A percentile compares a stretch with the other conserved stretches of the same genome.
phyloP scores from a whole-genome alignment of 2,797 vertebrate species.

The Esox masquinongy region DNA sequence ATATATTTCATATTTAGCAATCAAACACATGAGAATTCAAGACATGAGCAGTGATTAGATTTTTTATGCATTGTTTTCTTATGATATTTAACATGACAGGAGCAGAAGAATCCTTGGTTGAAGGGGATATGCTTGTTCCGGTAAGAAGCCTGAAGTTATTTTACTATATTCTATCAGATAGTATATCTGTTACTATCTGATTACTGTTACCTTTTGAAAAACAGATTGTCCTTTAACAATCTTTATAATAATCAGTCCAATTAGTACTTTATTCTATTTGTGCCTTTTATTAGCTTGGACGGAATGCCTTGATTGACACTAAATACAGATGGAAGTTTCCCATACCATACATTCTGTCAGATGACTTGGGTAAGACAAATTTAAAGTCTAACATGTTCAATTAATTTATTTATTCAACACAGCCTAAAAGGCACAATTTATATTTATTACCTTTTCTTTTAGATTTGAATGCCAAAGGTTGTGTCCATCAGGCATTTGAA shows the following conservation, averaged over 20 bases:
- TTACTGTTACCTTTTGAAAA: neutral
- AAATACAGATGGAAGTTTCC: constrained; percentile 84
- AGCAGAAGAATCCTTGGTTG: constrained; percentile 64
- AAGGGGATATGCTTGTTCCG: constrained; percentile 72
- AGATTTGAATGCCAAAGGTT: constrained; percentile 84
- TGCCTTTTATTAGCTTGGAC: constrained; percentile 61
- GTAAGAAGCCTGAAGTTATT: constrained; percentile 51
- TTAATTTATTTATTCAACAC: neutral
- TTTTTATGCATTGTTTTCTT: neutral
- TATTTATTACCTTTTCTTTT: constrained; percentile 9
- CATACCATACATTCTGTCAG: constrained; percentile 88
- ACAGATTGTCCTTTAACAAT: constrained; percentile 1
- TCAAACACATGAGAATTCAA: neutral
- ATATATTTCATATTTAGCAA: neutral
- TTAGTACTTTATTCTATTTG: constrained; percentile 25
- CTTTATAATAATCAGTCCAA: constrained; percentile 10
- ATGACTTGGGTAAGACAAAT: constrained; percentile 81
- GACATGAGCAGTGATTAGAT: neutral
- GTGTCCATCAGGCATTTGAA: constrained; percentile 87
- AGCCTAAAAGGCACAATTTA: neutral
- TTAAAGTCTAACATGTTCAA: neutral
- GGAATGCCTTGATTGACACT: constrained; percentile 77
- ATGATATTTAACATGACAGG: constrained; percentile 44
- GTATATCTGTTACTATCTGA: neutral
- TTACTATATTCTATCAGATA: neutral